A percentile compares a stretch with the other conserved stretches of the same genome.
Conservation (phyloP, 2,797 vertebrate genomes). For the Sarcoramphus papa region DNA sequence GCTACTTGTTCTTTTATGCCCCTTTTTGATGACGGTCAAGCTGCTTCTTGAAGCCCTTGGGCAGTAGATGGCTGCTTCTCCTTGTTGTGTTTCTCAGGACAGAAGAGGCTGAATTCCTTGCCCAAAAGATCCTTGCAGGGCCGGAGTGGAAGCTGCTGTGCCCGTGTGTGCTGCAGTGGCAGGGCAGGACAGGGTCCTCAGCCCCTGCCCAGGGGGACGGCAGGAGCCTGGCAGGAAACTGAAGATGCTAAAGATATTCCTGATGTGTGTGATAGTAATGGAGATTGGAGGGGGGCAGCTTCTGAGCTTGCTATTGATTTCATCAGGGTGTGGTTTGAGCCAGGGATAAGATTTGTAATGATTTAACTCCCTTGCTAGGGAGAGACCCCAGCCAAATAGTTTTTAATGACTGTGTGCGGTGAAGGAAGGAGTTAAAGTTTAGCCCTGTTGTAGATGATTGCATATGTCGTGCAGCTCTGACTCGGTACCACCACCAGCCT, state of each 20-base stretch:
- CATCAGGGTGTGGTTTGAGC: not conserved
- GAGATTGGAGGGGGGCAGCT: not conserved
- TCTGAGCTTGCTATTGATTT: not conserved
- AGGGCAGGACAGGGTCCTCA: not conserved
- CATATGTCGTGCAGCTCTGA: not conserved
- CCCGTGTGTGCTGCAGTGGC: fast-evolving
- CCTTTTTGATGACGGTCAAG: not conserved
- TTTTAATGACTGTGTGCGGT: not conserved
- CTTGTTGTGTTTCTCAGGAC: not conserved
- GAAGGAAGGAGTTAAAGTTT: conserved; percentile 50
- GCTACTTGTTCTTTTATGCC: not conserved
- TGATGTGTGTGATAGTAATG: not conserved
- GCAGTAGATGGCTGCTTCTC: not conserved
- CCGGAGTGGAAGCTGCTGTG: not conserved
- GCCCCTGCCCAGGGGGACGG: not conserved
- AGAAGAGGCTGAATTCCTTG: not conserved
- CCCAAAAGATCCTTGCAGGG: not conserved
- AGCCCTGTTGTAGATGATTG: not conserved
- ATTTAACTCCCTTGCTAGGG: not conserved
- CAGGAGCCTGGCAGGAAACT: not conserved
- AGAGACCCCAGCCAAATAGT: not conserved
- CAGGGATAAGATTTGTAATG: not conserved
- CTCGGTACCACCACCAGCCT: not conserved
- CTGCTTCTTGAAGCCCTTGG: not conserved
- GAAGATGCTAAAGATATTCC: not conserved